Evolutionary conservation across 2,888 invertebrate species (phyloP), one percentile per base, ranked within the genome.

Genomic region (Aleiodes leptofemur): DNA sequence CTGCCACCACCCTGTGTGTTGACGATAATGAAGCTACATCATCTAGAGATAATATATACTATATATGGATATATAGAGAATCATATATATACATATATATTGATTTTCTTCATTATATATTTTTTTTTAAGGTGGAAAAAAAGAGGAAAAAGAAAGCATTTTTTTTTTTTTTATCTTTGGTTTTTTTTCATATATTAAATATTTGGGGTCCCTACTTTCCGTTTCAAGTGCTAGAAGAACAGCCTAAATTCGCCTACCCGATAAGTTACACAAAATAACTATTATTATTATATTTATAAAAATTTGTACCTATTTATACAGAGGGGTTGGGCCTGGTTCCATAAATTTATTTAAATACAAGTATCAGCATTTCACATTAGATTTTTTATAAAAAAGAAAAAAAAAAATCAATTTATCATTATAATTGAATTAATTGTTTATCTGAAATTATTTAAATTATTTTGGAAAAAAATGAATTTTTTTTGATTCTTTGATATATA

Each of bases 201-300:
- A 23, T 23, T 23, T 88, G 88, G 85, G 89, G 90, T 90, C 87
- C 90, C 90, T 91, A 91, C 91, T 91, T 91, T 90, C 91, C 89
- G 88, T 90, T 90, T 88, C 82, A 87, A 91, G 93, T 93, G 93
- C 93, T 93, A 93, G 93, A 93, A 93, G 93, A 93, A 93, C 93
- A 92, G 93, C 93, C 91, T 92, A 90, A 90, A 88, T 90, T 90
- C 23, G 90, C 90, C 90, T 53, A 6, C 90, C 89, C 90, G 89
- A 23, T 88, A 87, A 86, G 87, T 86, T 85, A 86, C 89, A 88
- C 89, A 23, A 68, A 29, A 29, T 91, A 91, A 70, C 91, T 91
- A 83, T 81, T 78, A 77, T 79, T 83, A 74, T 31, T 79, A 76
- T 80, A 73, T 23, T 23, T 23, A 23, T n/a, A n/a, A n/a, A n/a